Evolutionary conservation across 2,888 invertebrate species (phyloP).

Genomic region (Cheilosia soror): DNA sequence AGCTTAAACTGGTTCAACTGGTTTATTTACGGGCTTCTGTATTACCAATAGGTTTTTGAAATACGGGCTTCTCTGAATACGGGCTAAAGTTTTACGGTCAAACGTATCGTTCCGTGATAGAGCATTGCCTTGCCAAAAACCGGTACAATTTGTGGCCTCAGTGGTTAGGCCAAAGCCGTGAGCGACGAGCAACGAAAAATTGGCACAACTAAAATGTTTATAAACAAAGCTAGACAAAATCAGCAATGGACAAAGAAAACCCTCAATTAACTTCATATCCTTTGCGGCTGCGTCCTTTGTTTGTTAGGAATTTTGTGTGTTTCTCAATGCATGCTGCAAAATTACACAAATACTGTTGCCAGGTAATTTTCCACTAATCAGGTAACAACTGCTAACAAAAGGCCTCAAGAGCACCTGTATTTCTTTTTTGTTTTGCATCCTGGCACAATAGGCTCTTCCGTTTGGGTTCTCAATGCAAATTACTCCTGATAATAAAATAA

Average conservation of each 20-base stretch:
- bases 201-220: too few species aligned
- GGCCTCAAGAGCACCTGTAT: not conserved
- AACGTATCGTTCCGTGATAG: too few species aligned
- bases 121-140: too few species aligned
- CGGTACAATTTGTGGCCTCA: too few species aligned
- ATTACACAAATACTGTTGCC: not conserved
- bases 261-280: not conserved
- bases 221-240: too few species aligned
- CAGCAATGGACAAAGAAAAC: not conserved
- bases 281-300: slow-evolving; percentile 15
- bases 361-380: slow-evolving; percentile 6
- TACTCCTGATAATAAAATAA: slow-evolving; percentile 65
- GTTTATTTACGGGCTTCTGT: too few species aligned
- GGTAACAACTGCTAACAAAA: slow-evolving; percentile 31
- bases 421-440: not conserved
- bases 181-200: too few species aligned
- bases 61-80: too few species aligned
- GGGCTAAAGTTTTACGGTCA: too few species aligned
- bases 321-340: not conserved
- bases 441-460: slow-evolving; percentile 11
- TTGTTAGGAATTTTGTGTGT: not conserved
- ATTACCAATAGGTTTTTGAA: too few species aligned
- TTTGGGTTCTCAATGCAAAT: slow-evolving; percentile 62
- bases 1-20: too few species aligned
- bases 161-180: too few species aligned